Evolutionary conservation across 2,113 vertebrate genomes (phyloP).

Genomic region (Geococcyx californianus): DNA sequence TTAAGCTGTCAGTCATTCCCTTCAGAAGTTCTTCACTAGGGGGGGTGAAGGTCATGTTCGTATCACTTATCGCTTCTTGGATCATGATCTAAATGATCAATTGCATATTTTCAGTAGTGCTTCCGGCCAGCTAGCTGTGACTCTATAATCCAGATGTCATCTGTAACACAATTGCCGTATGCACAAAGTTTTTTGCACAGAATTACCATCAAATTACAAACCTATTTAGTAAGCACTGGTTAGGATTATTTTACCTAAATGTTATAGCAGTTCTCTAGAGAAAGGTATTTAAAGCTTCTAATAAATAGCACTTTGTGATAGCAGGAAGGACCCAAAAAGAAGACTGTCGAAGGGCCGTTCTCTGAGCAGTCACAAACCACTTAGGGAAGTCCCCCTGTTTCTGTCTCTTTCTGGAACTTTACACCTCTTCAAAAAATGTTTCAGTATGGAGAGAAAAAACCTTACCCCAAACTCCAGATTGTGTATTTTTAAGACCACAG

Average conservation of each 20-base stretch:
- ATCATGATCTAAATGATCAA: not conserved
- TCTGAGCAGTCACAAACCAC: not conserved
- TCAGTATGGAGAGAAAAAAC: not conserved
- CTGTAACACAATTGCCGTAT: rapidly evolving
- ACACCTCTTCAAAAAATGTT: not conserved
- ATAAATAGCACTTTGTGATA: not conserved
- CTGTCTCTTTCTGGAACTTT: not conserved
- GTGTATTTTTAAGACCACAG: not conserved
- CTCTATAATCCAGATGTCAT: not conserved
- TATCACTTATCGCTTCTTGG: not conserved
- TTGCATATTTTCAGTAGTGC: not conserved
- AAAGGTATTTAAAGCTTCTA: not conserved
- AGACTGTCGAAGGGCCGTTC: not conserved
- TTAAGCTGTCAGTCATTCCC: not conserved
- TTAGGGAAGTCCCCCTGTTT: not conserved
- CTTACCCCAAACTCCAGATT: not conserved
- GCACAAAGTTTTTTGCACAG: not conserved
- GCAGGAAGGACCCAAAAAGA: not conserved
- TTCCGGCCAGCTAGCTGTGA: not conserved
- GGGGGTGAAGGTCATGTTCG: not conserved
- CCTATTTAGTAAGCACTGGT: not conserved
- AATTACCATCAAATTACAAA: not conserved
- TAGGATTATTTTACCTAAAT: not conserved
- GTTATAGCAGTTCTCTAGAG: not conserved
- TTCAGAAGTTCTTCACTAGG: not conserved